A percentile compares a stretch with the other conserved stretches of the same genome.
phyloP scores from a whole-genome alignment of 2,113 vertebrate species.

The Triplophysa tibetana region DNA sequence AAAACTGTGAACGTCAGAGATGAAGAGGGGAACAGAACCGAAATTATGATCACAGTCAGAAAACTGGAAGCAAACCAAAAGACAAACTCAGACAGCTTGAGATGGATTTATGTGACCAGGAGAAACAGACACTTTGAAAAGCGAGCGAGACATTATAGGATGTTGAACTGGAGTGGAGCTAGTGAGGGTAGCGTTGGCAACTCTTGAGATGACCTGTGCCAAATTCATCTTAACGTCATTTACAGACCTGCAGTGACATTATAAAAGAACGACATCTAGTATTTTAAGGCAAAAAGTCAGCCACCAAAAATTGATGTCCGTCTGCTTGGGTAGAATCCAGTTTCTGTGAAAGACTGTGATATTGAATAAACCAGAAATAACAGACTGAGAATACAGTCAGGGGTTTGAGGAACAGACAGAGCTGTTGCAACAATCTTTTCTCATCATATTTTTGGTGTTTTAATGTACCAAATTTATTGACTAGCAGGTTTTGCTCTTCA shows the following conservation, averaged over 20 bases:
- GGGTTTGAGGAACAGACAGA: slow-evolving; percentile 4
- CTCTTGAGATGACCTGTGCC: slow-evolving; percentile 28
- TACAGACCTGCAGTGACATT: slow-evolving; percentile 54
- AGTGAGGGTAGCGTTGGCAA: slow-evolving; percentile 45
- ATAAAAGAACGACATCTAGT: slow-evolving; percentile 46
- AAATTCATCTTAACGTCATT: slow-evolving; percentile 53
- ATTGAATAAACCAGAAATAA: slow-evolving; percentile 30
- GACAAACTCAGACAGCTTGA: slow-evolving; percentile 25
- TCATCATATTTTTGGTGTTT: background rate
- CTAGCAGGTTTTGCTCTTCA: background rate
- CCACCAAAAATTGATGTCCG: slow-evolving; percentile 23
- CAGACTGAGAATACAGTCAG: background rate
- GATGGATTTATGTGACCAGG: slow-evolving; percentile 24
- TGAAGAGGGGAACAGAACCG: slow-evolving; percentile 29
- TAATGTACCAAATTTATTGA: background rate
- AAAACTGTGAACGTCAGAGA: slow-evolving; percentile 19
- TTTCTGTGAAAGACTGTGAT: slow-evolving; percentile 32
- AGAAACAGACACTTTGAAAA: slow-evolving; percentile 1
- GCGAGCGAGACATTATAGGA: slow-evolving; percentile 9
- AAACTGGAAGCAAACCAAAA: slow-evolving; percentile 30
- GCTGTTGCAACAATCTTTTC: background rate
- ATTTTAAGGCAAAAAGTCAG: slow-evolving; percentile 37
- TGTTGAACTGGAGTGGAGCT: slow-evolving; percentile 19
- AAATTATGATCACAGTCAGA: slow-evolving; percentile 22
- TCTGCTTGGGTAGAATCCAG: slow-evolving; percentile 17